Conservation (phyloP, 1,140 invertebrate genomes). For the Chironomus tepperi region DNA sequence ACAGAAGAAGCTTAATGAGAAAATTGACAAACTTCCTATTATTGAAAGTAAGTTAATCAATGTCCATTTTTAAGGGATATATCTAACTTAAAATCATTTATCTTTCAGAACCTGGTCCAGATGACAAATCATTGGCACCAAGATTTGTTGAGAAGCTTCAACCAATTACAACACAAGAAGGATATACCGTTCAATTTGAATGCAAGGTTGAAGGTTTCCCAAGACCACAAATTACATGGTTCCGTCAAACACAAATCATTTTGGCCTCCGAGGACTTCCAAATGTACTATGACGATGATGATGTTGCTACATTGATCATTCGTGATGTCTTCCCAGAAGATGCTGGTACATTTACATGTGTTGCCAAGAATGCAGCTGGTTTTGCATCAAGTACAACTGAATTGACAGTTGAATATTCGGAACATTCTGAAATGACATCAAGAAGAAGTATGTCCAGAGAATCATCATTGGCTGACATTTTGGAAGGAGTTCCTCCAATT, state of each 20-base stretch:
- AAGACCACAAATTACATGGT: conserved; percentile 89
- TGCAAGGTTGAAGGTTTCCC: conserved; percentile 84
- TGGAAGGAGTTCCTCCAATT: conserved; percentile 88
- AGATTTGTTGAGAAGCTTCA: conserved; percentile 78
- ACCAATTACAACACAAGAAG: conserved; percentile 73
- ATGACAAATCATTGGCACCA: conserved; percentile 68
- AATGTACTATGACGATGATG: conserved; percentile 88
- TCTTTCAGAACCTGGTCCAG: conserved; percentile 60
- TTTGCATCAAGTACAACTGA: conserved; percentile 88
- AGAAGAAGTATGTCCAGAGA: conserved; percentile 76
- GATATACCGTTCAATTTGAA: conserved; percentile 80
- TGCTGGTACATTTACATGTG: conserved; percentile 90
- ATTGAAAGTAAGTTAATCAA: conserved; percentile 69
- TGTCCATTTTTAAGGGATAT: conserved; percentile 24
- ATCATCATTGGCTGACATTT: conserved; percentile 80
- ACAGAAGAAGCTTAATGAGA: conserved; percentile 79
- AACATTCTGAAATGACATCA: conserved; percentile 78
- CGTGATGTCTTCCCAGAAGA: conserved; percentile 95
- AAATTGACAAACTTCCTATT: conserved; percentile 82
- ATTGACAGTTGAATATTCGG: conserved; percentile 79
- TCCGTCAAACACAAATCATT: conserved; percentile 83
- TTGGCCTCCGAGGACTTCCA: conserved; percentile 84
- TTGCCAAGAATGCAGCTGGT: conserved; percentile 90
- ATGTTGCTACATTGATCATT: conserved; percentile 85
- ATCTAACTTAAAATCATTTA: conserved; percentile 20